Evolutionary conservation across 2,113 vertebrate genomes (phyloP).

Genomic region (Nyctibius bracteatus): DNA sequence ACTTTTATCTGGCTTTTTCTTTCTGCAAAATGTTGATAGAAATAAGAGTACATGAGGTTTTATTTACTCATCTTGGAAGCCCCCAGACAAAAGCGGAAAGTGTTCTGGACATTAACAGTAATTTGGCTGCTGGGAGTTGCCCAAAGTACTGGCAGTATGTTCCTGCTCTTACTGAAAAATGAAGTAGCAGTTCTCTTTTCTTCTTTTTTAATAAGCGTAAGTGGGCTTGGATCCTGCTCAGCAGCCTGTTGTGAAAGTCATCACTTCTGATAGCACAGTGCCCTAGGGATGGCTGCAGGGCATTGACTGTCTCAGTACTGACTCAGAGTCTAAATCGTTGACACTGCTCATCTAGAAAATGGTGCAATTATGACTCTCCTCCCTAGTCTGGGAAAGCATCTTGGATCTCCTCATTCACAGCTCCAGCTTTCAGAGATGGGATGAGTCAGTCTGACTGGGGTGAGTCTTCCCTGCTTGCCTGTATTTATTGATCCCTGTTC

Average conservation of each 20-base stretch:
- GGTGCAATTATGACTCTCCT: neutral
- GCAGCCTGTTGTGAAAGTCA: slow-evolving; percentile 22
- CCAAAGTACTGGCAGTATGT: neutral
- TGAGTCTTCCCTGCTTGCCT: neutral
- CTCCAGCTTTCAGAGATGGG: neutral
- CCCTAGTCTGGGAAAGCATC: neutral
- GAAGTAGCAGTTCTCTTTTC: neutral
- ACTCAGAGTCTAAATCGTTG: neutral
- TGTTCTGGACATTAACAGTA: neutral
- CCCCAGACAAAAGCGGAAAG: neutral
- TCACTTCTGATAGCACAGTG: neutral
- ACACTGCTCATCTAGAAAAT: neutral
- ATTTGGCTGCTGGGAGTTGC: slow-evolving; percentile 44
- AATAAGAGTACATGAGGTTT: neutral
- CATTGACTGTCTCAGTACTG: neutral
- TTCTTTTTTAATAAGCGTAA: neutral
- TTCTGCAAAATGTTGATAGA: neutral
- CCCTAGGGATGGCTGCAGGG: neutral
- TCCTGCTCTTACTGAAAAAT: slow-evolving; percentile 14
- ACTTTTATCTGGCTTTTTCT: neutral
- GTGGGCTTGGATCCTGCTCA: neutral
- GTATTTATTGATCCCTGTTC: accelerated
- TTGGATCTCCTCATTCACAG: neutral
- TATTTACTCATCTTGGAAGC: neutral
- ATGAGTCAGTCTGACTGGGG: neutral